Conservation (phyloP, 2,113 vertebrate genomes). For the Grantiella picta region DNA sequence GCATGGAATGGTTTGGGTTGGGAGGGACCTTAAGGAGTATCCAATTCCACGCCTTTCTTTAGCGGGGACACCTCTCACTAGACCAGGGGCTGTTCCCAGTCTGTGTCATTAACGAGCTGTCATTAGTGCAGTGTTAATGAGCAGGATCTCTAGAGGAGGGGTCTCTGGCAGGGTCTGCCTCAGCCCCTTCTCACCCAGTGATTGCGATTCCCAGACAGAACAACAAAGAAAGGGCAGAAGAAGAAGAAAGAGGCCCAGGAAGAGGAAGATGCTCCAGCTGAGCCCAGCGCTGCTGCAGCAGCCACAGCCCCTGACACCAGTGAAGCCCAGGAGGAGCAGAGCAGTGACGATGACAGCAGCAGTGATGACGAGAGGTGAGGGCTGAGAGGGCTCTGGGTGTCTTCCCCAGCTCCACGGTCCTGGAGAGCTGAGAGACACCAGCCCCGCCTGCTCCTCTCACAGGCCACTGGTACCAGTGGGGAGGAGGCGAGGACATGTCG, state of each 20-base stretch:
- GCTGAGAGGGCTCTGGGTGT: neutral
- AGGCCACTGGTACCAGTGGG: conserved; percentile 61
- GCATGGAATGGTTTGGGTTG: neutral
- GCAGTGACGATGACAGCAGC: conserved; percentile 68
- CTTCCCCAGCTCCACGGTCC: neutral
- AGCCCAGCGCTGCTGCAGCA: neutral
- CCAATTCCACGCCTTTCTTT: neutral
- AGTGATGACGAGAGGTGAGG: conserved; percentile 83
- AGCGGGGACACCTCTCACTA: neutral
- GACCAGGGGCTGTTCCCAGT: neutral
- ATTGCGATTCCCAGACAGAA: neutral
- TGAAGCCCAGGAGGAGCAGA: neutral
- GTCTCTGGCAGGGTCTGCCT: neutral
- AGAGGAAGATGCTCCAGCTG: neutral
- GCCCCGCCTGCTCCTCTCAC: neutral
- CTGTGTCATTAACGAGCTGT: fast-evolving
- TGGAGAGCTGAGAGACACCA: neutral
- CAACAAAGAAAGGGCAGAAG: neutral
- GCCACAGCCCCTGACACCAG: fast-evolving
- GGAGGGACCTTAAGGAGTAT: neutral
- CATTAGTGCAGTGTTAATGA: fast-evolving
- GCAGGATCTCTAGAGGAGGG: neutral
- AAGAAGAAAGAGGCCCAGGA: neutral
- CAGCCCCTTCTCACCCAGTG: neutral
- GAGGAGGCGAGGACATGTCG: neutral